Base-by-base conservation (phyloP, 2,797 vertebrate genomes). In the Micromesistius poutassou region DNA sequence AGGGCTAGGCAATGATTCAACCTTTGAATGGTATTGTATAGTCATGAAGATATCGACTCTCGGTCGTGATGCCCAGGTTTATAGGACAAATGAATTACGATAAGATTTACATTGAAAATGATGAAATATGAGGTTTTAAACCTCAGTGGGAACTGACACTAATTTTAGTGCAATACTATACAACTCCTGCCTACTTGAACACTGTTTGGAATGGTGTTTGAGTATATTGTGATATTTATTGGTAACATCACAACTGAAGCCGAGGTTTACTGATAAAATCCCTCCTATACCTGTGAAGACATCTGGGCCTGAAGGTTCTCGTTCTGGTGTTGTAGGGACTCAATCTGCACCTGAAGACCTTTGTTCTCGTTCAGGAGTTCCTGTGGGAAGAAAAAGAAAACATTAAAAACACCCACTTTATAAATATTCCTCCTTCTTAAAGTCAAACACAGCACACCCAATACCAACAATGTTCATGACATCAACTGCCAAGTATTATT, bases 281-380 rank as follows among this genome's bases (percentile, higher is more conserved):
- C 16, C 13, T 30, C 30, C 12, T 46, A 42, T 94, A 99, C 98
- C 97, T 98, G 97, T 77, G 96, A 93, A 75, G 94, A 94, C 81
- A 98, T 93, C 91, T 98, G 97, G 76, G 95, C 94, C 93, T 98
- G 96, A 84, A 97, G 93, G 83, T 91, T 95, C 74, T 91, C 91
- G 74, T 86, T 94, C 89, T 98, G 96, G 95, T 93, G 94, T 93
- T 97, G 96, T 82, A 96, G 93, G 73, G 92, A 95, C 84, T 97
- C 96, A 36, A 94, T 95, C 83, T 97, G 96, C 83, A 93, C 93
- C 84, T 96, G 96, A 85, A 98, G 94, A 77, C 91, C 84, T 89
- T 97, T 96, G 81, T 98, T 99, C 89, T 99, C 96, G 85, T 96
- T 96, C 89, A 97, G 77, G 86, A 99, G 94, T 66, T 98, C 97